Evolutionary conservation across 2,888 invertebrate genomes (phyloP).

Genomic region (Steinernema scapterisci): DNA sequence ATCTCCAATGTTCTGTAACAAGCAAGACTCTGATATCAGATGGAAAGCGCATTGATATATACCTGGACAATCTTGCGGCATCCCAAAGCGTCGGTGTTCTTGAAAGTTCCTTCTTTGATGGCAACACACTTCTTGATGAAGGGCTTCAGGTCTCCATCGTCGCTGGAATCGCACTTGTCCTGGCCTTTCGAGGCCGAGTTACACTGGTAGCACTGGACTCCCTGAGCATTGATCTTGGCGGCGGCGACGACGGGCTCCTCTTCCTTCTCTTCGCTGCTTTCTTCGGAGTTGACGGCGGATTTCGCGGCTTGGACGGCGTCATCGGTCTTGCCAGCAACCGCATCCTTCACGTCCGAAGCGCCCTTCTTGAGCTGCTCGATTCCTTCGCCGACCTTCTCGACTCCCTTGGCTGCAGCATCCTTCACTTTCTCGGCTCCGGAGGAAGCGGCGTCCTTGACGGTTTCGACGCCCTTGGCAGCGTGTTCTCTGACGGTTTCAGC

Average conservation of each 20-base stretch:
- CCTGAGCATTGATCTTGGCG: not conserved
- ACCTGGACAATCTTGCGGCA: constrained; percentile 64
- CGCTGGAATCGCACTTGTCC: constrained; percentile 48
- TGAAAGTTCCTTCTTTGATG: constrained; percentile 50
- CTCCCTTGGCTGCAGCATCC: not conserved
- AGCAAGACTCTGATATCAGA: not conserved
- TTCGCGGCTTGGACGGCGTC: not conserved
- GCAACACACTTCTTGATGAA: constrained; percentile 54
- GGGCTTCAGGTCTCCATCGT: constrained; percentile 40
- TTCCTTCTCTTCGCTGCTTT: not conserved
- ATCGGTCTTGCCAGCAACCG: not conserved
- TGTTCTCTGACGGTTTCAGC: too few relatives aligned
- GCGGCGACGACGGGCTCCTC: not conserved
- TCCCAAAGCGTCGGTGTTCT: constrained; percentile 50
- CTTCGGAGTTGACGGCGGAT: not conserved
- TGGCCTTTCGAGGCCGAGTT: constrained; percentile 48
- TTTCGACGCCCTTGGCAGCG: too few relatives aligned
- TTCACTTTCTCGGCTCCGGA: not conserved
- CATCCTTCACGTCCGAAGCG: not conserved
- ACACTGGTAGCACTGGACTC: constrained; percentile 55
- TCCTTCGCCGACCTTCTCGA: not conserved
- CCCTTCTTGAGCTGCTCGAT: not conserved
- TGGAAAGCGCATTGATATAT: not conserved
- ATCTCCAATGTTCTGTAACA: constrained; percentile 55
- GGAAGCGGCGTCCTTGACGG: too few relatives aligned